Percentiles rank a stretch among this genome's conserved stretches.
Evolutionary conservation across 1,140 invertebrate genomes (phyloP).

Genomic region (Elysia chlorotica): DNA sequence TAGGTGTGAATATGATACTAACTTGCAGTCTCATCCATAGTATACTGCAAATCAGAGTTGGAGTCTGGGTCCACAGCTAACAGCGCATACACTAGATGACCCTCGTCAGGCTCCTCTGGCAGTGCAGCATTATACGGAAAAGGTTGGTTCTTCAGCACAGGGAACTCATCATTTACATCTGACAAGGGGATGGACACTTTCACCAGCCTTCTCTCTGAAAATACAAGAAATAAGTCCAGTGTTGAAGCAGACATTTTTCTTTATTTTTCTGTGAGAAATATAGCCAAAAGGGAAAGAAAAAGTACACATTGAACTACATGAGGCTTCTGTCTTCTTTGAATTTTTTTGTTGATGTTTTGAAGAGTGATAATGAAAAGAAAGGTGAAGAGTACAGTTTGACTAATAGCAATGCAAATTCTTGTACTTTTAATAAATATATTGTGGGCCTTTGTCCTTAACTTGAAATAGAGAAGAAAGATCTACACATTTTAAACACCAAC

Average conservation of each 20-base stretch:
- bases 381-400: not conserved
- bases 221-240: not conserved
- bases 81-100: constrained; percentile 40
- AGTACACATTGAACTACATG: not conserved
- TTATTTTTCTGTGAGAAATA: not conserved
- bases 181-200: constrained; percentile 31
- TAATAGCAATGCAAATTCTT: too few species aligned
- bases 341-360: not conserved
- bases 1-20: not conserved
- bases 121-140: constrained; percentile 42
- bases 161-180: constrained; percentile 46
- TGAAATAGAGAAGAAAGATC: too few species aligned
- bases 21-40: constrained; percentile 33
- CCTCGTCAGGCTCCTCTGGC: constrained; percentile 30
- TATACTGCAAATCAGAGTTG: constrained; percentile 32
- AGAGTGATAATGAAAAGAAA: not conserved
- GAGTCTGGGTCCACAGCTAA: constrained; percentile 41
- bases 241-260: not conserved
- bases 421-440: too few species aligned
- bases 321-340: not conserved
- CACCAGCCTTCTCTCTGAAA: constrained; percentile 33
- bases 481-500: too few species aligned
- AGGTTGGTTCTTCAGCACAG: constrained; percentile 40
- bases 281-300: not conserved
- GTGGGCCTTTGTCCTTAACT: too few species aligned